Base-by-base conservation (phyloP, 2,888 invertebrate species). In the Macrophya annulata region DNA sequence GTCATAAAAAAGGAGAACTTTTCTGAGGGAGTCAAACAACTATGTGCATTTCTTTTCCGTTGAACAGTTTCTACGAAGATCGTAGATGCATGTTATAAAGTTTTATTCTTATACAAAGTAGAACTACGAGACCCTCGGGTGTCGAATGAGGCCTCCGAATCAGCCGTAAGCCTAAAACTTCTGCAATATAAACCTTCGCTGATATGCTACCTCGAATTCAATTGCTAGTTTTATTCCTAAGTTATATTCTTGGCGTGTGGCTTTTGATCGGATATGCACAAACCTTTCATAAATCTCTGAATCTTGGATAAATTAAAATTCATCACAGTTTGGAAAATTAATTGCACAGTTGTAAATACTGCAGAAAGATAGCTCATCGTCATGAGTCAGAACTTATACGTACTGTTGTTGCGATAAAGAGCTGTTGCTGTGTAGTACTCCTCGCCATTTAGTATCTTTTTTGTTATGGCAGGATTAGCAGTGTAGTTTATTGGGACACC, bases 371-470 rank as follows among this genome's bases (percentile, higher is more conserved):
- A 25, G 21, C 62, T 25, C 21, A 25, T 45, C 9, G 3, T 43
- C 10, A 12, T 21, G 21, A 74, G 12, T 76, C 25, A 51, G 6
- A 12, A 59, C 55, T 8, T 31, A 31, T 31, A 81, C 43, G 12
- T 62, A 81, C 81, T 43, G n/a, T 81, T 15, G 3, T 40, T 6
- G 21, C 43, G 5, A 25, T 21, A 81, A 12, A 21, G 4, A 21
- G 62, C 81, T 62, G 62, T 62, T 62, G 12, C 81, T 10, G 81
- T 81, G 62, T 62, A 81, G 51, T 12, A 81, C 15, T 62, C 40
- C 15, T 21, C 25, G 10, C 81, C 62, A n/a, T 21, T 43, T 9
- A 81, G 17, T 4, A 17, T 62, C 62, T 62, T 59, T 59, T 6
- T 59, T 1, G 40, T 81, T 8, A 62, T 62, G 2, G 43, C 81